Evolutionary conservation across 2,113 vertebrate genomes (phyloP).

Genomic region (Galbula dea): DNA sequence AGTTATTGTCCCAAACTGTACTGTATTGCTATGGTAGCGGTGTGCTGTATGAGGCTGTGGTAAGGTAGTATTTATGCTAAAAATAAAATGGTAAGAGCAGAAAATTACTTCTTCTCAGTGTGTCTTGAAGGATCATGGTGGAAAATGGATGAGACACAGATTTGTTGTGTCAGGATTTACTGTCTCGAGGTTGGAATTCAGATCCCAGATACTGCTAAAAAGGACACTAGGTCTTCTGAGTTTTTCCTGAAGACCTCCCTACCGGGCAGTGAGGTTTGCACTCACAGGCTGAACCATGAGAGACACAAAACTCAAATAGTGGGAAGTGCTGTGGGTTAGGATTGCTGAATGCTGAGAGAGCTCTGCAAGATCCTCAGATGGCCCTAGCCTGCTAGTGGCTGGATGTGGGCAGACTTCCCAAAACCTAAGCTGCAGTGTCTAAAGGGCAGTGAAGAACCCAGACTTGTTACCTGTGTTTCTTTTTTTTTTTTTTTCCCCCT

Average conservation of each 20-base stretch:
- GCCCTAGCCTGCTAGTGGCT: not conserved
- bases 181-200: not conserved
- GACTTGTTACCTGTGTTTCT: not conserved
- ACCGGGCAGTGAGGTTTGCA: not conserved
- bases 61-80: slow-evolving; percentile 28
- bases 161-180: not conserved
- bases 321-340: not conserved
- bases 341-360: not conserved
- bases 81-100: slow-evolving; percentile 39
- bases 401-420: not conserved
- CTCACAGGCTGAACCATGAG: not conserved
- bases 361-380: not conserved
- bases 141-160: not conserved
- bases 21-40: slow-evolving; percentile 46
- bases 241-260: not conserved
- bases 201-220: not conserved
- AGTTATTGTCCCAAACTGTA: slow-evolving; percentile 27
- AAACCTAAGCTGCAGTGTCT: not conserved
- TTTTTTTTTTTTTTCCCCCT: not conserved
- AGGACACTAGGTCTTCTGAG: not conserved
- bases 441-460: not conserved
- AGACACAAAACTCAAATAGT: not conserved
- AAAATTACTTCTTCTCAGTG: not conserved
- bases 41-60: not conserved
- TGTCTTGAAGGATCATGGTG: not conserved